Conservation (phyloP, 2,888 invertebrate species). For the Hecatera dysodea region DNA sequence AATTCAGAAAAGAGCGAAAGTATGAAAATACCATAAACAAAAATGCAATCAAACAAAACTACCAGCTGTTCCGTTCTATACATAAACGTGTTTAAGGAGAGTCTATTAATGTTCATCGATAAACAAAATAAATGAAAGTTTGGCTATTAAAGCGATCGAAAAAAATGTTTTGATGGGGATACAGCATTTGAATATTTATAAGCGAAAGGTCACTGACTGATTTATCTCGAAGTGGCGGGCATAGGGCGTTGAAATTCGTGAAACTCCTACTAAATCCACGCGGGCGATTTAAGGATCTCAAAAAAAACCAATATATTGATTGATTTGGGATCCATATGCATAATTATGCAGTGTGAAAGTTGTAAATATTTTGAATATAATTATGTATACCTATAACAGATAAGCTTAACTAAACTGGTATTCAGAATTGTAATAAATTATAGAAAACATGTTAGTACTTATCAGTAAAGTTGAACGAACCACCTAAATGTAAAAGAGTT, state of each 20-base stretch:
- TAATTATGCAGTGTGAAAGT: background rate
- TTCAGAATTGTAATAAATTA: background rate
- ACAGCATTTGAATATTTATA: no score
- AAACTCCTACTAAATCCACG: no score
- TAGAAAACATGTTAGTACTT: background rate
- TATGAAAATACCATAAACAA: background rate
- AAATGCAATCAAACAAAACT: background rate
- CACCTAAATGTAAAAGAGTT: background rate
- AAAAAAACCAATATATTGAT: constrained; percentile 55
- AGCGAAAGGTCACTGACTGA: no score
- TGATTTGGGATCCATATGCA: constrained; percentile 12
- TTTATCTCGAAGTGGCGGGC: no score
- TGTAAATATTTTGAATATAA: no score
- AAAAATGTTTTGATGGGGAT: constrained; percentile 43
- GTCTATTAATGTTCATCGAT: constrained; percentile 18
- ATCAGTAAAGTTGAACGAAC: no score
- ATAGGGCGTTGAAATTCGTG: no score
- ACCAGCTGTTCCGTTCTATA: background rate
- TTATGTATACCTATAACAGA: no score
- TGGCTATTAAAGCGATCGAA: constrained; percentile 10
- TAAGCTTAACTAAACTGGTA: background rate
- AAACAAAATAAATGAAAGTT: constrained; percentile 39
- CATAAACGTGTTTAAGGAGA: background rate
- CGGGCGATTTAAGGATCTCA: constrained; percentile 56
- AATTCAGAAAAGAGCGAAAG: background rate